Evolutionary conservation across 2,113 vertebrate genomes (phyloP), one percentile per base, ranked within the genome.

Genomic region (Chaenocephalus aceratus): DNA sequence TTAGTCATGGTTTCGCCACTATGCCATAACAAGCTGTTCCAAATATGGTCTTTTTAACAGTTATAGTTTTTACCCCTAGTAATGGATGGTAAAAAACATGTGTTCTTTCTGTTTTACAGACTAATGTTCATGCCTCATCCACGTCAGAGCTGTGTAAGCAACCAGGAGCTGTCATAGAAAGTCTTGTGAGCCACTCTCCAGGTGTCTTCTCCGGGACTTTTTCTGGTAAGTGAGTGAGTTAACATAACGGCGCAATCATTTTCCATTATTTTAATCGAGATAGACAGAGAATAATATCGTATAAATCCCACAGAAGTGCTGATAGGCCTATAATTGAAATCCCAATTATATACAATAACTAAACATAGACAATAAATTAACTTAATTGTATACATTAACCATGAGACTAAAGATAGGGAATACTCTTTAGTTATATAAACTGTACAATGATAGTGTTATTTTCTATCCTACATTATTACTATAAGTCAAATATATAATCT

Each of bases 121-220:
- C 26, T 30, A 41, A 61, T 3, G 48, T 49, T 73, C 57, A 58
- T 26, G 23, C 67, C 3, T 52, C 79, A 16, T 59, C 68, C 6
- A 0, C 77, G 0, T 90, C 95, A 95, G 94, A 95, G 65, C 58
- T 18, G 26, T 49, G 41, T 23, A 80, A 73, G 69, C 75, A 80
- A 54, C 96, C 97, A 0, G 97, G 97, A 1, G 97, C 97, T 0
- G 95, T 98, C 83, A 99, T 99, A 6, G 97, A 99, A 77, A 98
- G 97, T 91, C 97, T 98, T 10, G 96, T 97, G 60, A 98, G 94
- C 92, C 97, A 97, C n/a, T 96, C 97, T 64, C 97, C 97, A 0
- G 97, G 97, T 34, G 95, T 98, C 86, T 97, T 97, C 94, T 98
- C 97, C 65, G 97, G 97, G 87, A 98, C 97, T 49, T 99, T 99